These are phyloP conservation scores for Drosophila truncata DNA, from an alignment of 1,140 invertebrate species.

Conservation along the genomic window DNA sequence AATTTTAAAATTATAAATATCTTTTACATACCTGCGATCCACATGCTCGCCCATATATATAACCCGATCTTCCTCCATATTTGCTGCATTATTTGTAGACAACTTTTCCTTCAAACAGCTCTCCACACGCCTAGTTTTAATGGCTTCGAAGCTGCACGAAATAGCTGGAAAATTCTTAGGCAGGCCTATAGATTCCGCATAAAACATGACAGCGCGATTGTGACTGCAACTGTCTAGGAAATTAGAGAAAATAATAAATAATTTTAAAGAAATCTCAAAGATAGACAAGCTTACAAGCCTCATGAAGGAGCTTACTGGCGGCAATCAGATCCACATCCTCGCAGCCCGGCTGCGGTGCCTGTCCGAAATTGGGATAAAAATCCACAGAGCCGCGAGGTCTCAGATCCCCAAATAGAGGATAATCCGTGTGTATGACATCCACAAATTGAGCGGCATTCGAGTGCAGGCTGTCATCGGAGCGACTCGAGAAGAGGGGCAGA, in stretches of 20 bases:
- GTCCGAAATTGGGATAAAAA: slow-evolving; percentile 88
- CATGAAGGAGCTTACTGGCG: slow-evolving; percentile 75
- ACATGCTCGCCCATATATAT: slow-evolving; percentile 78
- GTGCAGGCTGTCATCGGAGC: slow-evolving; percentile 85
- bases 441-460: slow-evolving; percentile 86
- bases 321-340: slow-evolving; percentile 71
- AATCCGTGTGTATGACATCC: slow-evolving; percentile 87
- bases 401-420: slow-evolving; percentile 87
- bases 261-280: fast-evolving
- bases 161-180: slow-evolving; percentile 67
- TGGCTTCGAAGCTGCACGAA: slow-evolving; percentile 51
- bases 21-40: slow-evolving; percentile 49
- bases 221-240: slow-evolving; percentile 79
- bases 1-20: not conserved
- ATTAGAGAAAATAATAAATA: not conserved
- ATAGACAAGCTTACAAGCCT: slow-evolving; percentile 64
- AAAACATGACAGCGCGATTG: slow-evolving; percentile 75
- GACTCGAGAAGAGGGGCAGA: slow-evolving; percentile 87
- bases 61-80: slow-evolving; percentile 20
- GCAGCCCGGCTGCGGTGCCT: slow-evolving; percentile 89
- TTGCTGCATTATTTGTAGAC: not conserved
- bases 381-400: slow-evolving; percentile 87
- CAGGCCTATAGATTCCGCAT: slow-evolving; percentile 72
- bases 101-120: slow-evolving; percentile 30
- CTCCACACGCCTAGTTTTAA: slow-evolving; percentile 36